Evolutionary conservation across 2,888 invertebrate genomes (phyloP).

Genomic region (Volucella inflata): DNA sequence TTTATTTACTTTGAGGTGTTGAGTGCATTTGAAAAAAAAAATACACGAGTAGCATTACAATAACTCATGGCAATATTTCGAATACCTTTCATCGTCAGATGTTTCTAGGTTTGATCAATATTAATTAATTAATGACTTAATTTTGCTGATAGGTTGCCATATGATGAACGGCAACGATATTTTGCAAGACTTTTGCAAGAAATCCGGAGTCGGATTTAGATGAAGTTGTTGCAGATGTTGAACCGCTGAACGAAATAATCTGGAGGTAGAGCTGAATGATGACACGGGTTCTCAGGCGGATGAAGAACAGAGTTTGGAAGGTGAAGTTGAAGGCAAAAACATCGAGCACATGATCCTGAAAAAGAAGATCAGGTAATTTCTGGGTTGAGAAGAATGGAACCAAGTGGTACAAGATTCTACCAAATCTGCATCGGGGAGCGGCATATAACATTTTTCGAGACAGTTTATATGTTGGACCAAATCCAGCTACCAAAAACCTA

Average conservation of each 20-base stretch:
- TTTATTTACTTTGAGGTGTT: too few species aligned
- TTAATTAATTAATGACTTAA: too few species aligned
- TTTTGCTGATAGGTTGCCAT: conserved; percentile 7
- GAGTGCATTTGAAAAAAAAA: conserved; percentile 4
- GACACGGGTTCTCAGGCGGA: conserved; percentile 6
- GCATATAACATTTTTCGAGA: conserved; percentile 7
- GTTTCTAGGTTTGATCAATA: too few species aligned
- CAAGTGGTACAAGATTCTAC: conserved; percentile 6
- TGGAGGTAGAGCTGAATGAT: conserved; percentile 4
- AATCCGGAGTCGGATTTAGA: too few species aligned
- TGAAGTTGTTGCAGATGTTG: too few species aligned
- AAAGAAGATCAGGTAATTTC: neutral
- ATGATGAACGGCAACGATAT: conserved; percentile 3
- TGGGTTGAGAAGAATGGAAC: neutral
- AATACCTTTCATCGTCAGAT: too few species aligned
- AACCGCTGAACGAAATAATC: conserved; percentile 5
- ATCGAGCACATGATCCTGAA: conserved; percentile 9
- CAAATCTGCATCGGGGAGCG: conserved; percentile 2
- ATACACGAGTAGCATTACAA: conserved; percentile 4
- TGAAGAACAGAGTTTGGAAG: conserved; percentile 5
- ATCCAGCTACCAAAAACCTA: conserved; percentile 9
- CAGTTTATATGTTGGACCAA: conserved; percentile 6
- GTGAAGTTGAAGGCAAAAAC: conserved; percentile 1
- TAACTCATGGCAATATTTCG: conserved; percentile 1
- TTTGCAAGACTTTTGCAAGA: conserved; percentile 6